Evolutionary conservation across 2,888 invertebrate genomes (phyloP).

Genomic region (Fissipunctia ypsillon): DNA sequence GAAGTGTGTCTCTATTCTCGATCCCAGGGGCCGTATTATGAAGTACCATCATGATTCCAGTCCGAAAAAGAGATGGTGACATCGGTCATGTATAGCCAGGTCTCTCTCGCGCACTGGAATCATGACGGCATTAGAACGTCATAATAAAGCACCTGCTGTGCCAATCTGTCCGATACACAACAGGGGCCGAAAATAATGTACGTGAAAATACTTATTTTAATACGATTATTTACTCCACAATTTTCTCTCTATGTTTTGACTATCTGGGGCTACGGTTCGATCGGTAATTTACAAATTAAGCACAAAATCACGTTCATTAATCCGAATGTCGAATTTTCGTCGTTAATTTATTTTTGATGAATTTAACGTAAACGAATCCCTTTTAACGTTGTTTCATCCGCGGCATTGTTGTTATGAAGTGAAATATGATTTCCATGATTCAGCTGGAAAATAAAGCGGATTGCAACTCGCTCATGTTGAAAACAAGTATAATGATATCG

Average conservation of each 20-base stretch:
- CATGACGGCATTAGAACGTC: too few species aligned
- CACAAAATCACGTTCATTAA: slow-evolving; percentile 38
- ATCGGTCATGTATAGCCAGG: too few species aligned
- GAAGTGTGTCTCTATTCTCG: background rate
- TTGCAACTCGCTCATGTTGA: slow-evolving; percentile 61
- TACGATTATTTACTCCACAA: slow-evolving; percentile 15
- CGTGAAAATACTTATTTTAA: slow-evolving; percentile 8
- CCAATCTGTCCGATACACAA: slow-evolving; percentile 20
- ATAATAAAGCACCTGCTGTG: slow-evolving; percentile 46
- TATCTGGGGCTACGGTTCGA: slow-evolving; percentile 15
- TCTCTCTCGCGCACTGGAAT: too few species aligned
- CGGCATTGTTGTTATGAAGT: slow-evolving; percentile 65
- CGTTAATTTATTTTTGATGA: slow-evolving; percentile 50
- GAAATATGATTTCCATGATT: slow-evolving; percentile 70
- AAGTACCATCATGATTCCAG: too few species aligned
- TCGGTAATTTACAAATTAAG: slow-evolving; percentile 40
- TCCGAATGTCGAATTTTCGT: slow-evolving; percentile 40
- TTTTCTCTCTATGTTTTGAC: slow-evolving; percentile 26
- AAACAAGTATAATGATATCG: slow-evolving; percentile 64
- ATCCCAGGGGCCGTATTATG: too few species aligned
- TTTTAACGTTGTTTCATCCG: slow-evolving; percentile 65
- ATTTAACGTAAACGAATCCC: slow-evolving; percentile 60
- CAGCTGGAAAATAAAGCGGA: slow-evolving; percentile 67
- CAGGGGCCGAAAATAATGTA: background rate
- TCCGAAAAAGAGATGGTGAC: too few species aligned